These are phyloP conservation scores for Maconellicoccus hirsutus DNA, from an alignment of 1,140 invertebrate genomes.

Conservation along the genomic window DNA sequence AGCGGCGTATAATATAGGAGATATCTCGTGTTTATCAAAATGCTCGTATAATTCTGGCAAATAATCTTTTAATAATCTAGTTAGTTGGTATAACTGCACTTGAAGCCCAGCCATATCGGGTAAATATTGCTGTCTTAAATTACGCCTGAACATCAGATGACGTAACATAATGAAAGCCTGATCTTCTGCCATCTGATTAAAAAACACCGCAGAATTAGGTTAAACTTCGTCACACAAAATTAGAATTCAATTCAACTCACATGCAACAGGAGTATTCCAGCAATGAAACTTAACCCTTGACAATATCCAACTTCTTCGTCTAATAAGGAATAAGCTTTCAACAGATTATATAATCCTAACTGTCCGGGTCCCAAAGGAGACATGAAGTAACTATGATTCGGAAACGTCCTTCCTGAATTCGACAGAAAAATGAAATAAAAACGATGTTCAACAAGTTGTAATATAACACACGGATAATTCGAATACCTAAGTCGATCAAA, in stretches of 20 bases:
- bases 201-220: neutral
- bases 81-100: slow-evolving; percentile 85
- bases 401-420: slow-evolving; percentile 75
- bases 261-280: slow-evolving; percentile 82
- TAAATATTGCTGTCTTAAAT: slow-evolving; percentile 74
- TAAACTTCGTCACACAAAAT: neutral
- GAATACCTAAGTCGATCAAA: slow-evolving; percentile 68
- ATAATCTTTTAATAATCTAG: slow-evolving; percentile 78
- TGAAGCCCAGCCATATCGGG: slow-evolving; percentile 90
- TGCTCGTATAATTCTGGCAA: slow-evolving; percentile 75
- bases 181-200: slow-evolving; percentile 69
- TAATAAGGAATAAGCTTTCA: slow-evolving; percentile 90
- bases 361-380: slow-evolving; percentile 79
- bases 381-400: slow-evolving; percentile 82
- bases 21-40: slow-evolving; percentile 78
- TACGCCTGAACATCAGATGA: slow-evolving; percentile 81
- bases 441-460: neutral
- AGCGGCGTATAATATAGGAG: slow-evolving; percentile 85
- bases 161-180: slow-evolving; percentile 75
- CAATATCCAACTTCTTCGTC: slow-evolving; percentile 92
- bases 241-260: slow-evolving; percentile 45
- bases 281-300: slow-evolving; percentile 90
- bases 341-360: slow-evolving; percentile 80
- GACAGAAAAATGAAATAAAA: slow-evolving; percentile 23
- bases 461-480: neutral